Evolutionary conservation across 2,888 invertebrate genomes (phyloP).

Genomic region (Fragum fragum): DNA sequence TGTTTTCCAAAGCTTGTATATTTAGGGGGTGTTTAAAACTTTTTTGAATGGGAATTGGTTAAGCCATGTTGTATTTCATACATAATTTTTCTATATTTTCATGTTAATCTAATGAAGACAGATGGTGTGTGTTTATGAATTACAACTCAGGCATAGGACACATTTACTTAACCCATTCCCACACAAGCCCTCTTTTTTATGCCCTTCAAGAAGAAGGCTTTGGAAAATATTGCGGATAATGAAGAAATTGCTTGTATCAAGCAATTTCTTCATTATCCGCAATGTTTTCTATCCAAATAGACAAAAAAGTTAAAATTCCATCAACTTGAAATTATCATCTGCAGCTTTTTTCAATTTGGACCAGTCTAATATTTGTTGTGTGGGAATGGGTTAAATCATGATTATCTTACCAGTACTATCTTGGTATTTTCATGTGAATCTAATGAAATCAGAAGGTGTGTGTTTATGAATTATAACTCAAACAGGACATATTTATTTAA

Average conservation of each 20-base stretch:
- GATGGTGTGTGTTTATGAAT: constrained; percentile 96
- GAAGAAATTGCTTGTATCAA: no score
- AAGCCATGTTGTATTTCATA: not conserved
- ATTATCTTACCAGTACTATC: constrained; percentile 94
- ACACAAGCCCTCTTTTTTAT: no score
- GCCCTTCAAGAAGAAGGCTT: no score
- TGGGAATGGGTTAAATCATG: no score
- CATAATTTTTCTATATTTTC: constrained; percentile 24
- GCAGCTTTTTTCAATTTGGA: no score
- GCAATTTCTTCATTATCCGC: no score
- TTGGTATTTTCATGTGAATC: constrained; percentile 94
- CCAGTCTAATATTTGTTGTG: no score
- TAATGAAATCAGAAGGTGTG: constrained; percentile 95
- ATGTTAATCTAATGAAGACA: constrained; percentile 91
- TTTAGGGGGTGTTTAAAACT: not conserved
- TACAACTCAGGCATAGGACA: constrained; percentile 94
- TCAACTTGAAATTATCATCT: no score
- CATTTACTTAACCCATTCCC: no score
- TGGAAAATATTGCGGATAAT: no score
- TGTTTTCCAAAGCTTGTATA: not conserved
- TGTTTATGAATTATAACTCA: constrained; percentile 96
- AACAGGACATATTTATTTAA: constrained; percentile 94
- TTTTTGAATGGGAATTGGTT: not conserved
- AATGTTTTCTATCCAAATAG: no score
- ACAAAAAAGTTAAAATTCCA: no score